A percentile compares a stretch with the other conserved stretches of the same genome.
Evolutionary conservation across 1,140 invertebrate species (phyloP).

Genomic region (Hypsibius dujardini): DNA sequence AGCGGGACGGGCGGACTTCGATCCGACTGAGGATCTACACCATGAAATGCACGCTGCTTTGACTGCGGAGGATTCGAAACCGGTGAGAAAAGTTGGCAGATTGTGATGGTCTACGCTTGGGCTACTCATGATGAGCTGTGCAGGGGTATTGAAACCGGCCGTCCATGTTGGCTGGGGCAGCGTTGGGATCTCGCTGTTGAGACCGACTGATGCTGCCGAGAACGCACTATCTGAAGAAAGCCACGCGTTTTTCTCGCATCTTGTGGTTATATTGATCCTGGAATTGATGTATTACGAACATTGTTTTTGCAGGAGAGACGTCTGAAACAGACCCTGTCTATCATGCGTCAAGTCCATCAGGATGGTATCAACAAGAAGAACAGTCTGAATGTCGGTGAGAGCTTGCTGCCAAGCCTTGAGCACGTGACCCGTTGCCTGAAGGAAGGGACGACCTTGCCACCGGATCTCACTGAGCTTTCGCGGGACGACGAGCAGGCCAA

Average conservation of each 20-base stretch:
- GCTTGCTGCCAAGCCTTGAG: background rate
- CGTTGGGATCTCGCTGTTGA: too few relatives aligned
- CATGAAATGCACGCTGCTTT: background rate
- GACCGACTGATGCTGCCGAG: too few relatives aligned
- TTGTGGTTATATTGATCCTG: background rate
- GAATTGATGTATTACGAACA: background rate
- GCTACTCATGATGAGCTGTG: too few relatives aligned
- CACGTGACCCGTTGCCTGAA: background rate
- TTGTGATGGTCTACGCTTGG: background rate
- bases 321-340: background rate
- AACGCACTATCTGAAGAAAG: too few relatives aligned
- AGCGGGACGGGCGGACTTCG: background rate
- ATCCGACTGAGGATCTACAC: conserved; percentile 1
- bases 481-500: background rate
- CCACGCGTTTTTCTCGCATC: too few relatives aligned
- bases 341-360: background rate
- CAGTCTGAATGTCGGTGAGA: background rate
- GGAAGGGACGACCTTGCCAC: background rate
- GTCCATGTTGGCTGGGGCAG: too few relatives aligned
- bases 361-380: background rate
- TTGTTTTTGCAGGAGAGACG: background rate
- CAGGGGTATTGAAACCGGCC: too few relatives aligned
- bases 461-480: background rate
- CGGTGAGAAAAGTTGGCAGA: background rate
- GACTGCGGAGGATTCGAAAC: background rate